phyloP scores from a whole-genome alignment of 2,888 invertebrate genomes.

The Byasa hedistus region DNA sequence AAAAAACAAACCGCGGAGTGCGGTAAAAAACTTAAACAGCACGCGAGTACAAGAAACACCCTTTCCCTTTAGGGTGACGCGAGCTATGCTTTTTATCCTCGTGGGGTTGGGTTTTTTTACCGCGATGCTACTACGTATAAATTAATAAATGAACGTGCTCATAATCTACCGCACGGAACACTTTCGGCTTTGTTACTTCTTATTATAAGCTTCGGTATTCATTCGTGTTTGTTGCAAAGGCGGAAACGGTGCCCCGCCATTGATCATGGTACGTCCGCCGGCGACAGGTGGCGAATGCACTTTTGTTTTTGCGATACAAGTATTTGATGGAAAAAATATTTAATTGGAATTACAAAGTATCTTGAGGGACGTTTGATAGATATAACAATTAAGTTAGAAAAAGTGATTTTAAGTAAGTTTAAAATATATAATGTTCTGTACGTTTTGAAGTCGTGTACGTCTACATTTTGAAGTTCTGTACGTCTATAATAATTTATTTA shows the following conservation, averaged over 20 bases:
- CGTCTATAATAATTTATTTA: no score
- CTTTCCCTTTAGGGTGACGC: conserved; percentile 79
- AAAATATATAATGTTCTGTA: no score
- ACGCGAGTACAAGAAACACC: conserved; percentile 75
- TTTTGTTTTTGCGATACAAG: conserved; percentile 40
- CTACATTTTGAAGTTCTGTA: no score
- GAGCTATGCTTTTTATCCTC: conserved; percentile 72
- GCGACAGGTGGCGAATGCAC: conserved; percentile 64
- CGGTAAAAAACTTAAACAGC: conserved; percentile 77
- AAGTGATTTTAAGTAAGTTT: no score
- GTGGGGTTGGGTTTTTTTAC: conserved; percentile 75
- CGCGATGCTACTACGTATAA: conserved; percentile 75
- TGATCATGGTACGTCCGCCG: conserved; percentile 59
- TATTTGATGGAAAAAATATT: conserved; percentile 26
- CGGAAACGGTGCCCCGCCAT: conserved; percentile 68
- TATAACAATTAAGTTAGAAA: no score
- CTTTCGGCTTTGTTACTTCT: conserved; percentile 77
- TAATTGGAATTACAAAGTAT: not conserved
- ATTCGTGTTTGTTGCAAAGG: conserved; percentile 73
- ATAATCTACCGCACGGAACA: conserved; percentile 76
- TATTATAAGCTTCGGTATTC: conserved; percentile 60
- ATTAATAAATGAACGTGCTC: conserved; percentile 79
- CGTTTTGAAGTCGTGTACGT: no score
- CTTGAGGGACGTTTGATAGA: no score
- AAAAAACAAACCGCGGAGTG: conserved; percentile 78